Percentiles rank a stretch among this genome's conserved stretches.
Evolutionary conservation across 2,797 vertebrate species (phyloP).

Genomic region (Pampus argenteus): DNA sequence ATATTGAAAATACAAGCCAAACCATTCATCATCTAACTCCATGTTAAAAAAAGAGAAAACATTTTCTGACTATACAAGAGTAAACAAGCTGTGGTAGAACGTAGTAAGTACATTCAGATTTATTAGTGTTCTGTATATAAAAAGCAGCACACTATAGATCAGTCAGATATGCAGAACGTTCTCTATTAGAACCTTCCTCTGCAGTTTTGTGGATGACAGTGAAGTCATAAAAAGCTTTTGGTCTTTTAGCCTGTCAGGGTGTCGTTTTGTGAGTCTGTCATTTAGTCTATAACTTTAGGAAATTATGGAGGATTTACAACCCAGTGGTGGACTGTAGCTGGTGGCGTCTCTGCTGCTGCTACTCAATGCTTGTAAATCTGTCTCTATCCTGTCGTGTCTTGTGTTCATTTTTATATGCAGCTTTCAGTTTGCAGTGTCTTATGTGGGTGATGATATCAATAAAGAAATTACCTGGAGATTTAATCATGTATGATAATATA

Average conservation of each 20-base stretch:
- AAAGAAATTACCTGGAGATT: constrained; percentile 3
- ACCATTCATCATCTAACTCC: background rate
- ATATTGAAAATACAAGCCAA: background rate
- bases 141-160: background rate
- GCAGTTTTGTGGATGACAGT: background rate
- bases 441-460: background rate
- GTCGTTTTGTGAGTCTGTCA: constrained; percentile 25
- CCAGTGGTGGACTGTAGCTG: background rate
- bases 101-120: no score
- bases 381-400: constrained; percentile 5
- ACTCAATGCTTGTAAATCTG: background rate
- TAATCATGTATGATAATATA: background rate
- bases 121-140: background rate
- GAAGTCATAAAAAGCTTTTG: constrained; percentile 22
- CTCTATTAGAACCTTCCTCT: background rate
- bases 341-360: background rate
- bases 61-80: no score
- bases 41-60: background rate
- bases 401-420: constrained; percentile 19
- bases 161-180: background rate
- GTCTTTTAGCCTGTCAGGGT: background rate
- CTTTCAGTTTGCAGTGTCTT: background rate
- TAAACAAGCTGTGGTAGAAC: no score
- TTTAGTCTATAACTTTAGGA: constrained; percentile 22
- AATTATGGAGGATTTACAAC: constrained; percentile 30